These are phyloP conservation scores for Psettodes erumei DNA, from an alignment of 2,113 vertebrate species.

Conservation along the genomic window DNA sequence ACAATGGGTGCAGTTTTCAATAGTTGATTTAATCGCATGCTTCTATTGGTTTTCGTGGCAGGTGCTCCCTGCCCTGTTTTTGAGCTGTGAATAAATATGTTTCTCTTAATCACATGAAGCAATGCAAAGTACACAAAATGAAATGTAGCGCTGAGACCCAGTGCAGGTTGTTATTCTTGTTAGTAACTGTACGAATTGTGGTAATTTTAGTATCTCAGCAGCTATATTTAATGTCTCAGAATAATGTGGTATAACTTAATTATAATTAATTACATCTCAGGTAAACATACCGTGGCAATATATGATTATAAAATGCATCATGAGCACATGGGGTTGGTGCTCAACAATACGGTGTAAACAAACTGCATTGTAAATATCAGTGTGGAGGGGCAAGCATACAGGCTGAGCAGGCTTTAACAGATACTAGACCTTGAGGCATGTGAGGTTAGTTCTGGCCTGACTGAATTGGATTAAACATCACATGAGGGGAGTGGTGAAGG, in stretches of 20 bases:
- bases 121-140: not conserved
- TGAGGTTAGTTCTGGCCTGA: slow-evolving; percentile 47
- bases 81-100: not conserved
- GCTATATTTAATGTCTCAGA: not conserved
- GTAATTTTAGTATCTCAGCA: not conserved
- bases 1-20: not conserved
- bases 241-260: not conserved
- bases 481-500: slow-evolving; percentile 44
- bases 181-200: not conserved
- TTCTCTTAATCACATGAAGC: not conserved
- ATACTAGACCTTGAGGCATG: slow-evolving; percentile 48
- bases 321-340: not conserved
- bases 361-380: slow-evolving; percentile 16
- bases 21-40: not conserved
- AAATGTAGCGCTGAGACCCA: not conserved
- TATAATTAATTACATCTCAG: not conserved
- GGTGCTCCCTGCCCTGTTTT: not conserved
- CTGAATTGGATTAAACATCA: slow-evolving; percentile 67
- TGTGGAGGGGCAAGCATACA: slow-evolving; percentile 10
- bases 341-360: slow-evolving; percentile 16
- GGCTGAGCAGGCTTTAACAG: slow-evolving; percentile 38
- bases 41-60: not conserved
- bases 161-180: not conserved
- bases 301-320: not conserved
- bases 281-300: not conserved